Evolutionary conservation across 2,888 invertebrate species (phyloP).

Genomic region (Xestia sexstrigata): DNA sequence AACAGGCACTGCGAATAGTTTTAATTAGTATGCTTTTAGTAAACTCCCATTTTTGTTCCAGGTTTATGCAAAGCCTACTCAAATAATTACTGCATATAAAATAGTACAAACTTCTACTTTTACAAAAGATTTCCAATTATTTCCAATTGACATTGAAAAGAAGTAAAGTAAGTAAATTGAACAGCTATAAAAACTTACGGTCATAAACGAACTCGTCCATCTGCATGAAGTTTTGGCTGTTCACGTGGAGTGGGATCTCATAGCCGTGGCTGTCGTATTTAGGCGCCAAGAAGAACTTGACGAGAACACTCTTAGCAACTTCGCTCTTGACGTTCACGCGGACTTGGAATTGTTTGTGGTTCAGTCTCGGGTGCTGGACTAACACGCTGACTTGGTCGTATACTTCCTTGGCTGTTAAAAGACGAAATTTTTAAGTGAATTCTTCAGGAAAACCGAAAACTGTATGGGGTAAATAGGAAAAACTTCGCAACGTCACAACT

Average conservation of each 20-base stretch:
- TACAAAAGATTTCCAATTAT: neutral
- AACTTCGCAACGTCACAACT: neutral
- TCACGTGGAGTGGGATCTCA: slow-evolving; percentile 88
- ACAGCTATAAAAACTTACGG: slow-evolving; percentile 79
- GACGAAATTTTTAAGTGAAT: neutral
- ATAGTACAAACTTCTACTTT: neutral
- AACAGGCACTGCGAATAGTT: slow-evolving; percentile 74
- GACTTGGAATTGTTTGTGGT: slow-evolving; percentile 93
- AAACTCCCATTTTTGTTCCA: neutral
- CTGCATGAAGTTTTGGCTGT: slow-evolving; percentile 90
- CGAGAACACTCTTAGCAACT: slow-evolving; percentile 86
- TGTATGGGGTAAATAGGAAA: neutral
- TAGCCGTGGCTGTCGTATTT: slow-evolving; percentile 91
- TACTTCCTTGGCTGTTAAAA: slow-evolving; percentile 73
- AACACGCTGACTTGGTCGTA: slow-evolving; percentile 87
- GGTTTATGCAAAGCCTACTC: neutral
- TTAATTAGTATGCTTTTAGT: slow-evolving; percentile 1
- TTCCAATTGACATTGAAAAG: neutral
- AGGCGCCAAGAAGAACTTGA: slow-evolving; percentile 93
- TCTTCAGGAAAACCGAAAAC: too few species aligned
- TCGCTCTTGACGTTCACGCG: slow-evolving; percentile 91
- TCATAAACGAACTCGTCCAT: slow-evolving; percentile 90
- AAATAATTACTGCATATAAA: neutral
- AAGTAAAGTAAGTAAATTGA: neutral
- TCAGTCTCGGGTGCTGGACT: slow-evolving; percentile 92